These are phyloP conservation scores for Panthera tigris DNA, from an alignment of 2,113 vertebrate genomes.

Conservation along the genomic window DNA sequence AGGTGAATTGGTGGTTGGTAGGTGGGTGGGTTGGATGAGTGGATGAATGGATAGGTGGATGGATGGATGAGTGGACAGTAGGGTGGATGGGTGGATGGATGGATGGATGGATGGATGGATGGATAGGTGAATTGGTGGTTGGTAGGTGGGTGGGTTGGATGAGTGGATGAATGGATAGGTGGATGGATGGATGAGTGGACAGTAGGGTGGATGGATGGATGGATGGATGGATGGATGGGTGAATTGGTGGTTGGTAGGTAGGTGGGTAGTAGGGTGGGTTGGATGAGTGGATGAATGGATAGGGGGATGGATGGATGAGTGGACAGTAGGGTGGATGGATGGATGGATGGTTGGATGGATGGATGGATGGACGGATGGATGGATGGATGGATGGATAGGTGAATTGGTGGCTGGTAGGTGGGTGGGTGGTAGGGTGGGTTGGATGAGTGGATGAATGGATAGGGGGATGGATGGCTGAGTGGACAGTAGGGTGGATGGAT, in stretches of 20 bases:
- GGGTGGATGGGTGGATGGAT: neutral
- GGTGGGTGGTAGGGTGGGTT: accelerated
- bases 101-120: neutral
- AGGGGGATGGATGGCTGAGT: accelerated
- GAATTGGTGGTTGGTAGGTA: neutral
- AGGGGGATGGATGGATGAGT: neutral
- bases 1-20: neutral
- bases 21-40: accelerated
- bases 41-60: neutral
- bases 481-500: no score
- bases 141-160: neutral
- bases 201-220: neutral
- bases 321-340: neutral
- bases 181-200: neutral
- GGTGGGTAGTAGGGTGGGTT: neutral
- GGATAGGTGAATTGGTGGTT: neutral
- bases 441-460: neutral
- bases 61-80: neutral
- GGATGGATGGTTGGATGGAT: neutral
- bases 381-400: neutral
- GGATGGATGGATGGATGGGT: accelerated
- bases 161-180: no score
- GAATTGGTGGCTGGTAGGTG: neutral
- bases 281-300: neutral
- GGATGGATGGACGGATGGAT: accelerated